Evolutionary conservation across 2,888 invertebrate genomes (phyloP).

Genomic region (Apodemia duryi): DNA sequence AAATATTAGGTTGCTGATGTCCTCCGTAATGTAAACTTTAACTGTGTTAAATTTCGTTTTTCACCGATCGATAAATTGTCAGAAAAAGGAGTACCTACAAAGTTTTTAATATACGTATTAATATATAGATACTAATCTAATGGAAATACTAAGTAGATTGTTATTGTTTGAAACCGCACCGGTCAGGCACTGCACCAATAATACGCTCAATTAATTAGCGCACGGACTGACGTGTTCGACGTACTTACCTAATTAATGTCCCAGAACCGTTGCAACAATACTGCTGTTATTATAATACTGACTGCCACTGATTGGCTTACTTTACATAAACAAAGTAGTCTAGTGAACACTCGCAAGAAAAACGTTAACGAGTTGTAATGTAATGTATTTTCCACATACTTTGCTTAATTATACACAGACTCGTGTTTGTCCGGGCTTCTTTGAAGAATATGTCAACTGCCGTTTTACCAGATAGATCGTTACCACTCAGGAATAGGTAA

Average conservation of each 20-base stretch:
- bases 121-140: constrained; percentile 35
- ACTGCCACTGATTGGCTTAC: constrained; percentile 55
- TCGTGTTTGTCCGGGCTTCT: neutral
- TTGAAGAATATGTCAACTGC: too few species aligned
- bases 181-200: constrained; percentile 59
- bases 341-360: constrained; percentile 34
- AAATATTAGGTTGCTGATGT: too few species aligned
- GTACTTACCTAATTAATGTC: constrained; percentile 72
- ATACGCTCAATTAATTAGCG: constrained; percentile 71
- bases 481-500: too few species aligned
- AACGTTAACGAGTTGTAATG: constrained; percentile 7
- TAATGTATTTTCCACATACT: neutral
- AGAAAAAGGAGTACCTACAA: too few species aligned
- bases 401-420: neutral
- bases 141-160: constrained; percentile 20
- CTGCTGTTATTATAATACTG: constrained; percentile 54
- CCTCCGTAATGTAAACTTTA: too few species aligned
- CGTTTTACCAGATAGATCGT: too few species aligned
- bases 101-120: too few species aligned
- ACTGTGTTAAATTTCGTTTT: too few species aligned
- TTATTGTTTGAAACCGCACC: constrained; percentile 44
- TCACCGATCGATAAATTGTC: too few species aligned
- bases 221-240: constrained; percentile 54
- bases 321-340: constrained; percentile 43
- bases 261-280: constrained; percentile 54